Base-by-base conservation (phyloP, 2,888 invertebrate genomes). In the Sinhomidia bicolor region DNA sequence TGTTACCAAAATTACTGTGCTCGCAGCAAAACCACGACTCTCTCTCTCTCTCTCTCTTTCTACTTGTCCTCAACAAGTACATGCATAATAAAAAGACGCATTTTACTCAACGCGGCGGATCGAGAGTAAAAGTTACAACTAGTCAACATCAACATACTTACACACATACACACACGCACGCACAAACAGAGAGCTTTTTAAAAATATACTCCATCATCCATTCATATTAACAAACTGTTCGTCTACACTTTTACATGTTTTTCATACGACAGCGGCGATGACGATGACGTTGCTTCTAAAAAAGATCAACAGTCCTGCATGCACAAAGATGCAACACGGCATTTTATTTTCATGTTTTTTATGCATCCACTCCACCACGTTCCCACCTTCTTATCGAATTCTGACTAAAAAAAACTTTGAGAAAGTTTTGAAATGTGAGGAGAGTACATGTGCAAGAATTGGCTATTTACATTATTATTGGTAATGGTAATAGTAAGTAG, bases 61-160 rank as follows among this genome's bases (percentile, higher is more conserved):
- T 14, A 29, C n/a, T 4, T 57, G 20, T 57, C 2, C 7, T 29
- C 32, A 62, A n/a, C 32, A 3, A 4, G 6, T n/a, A 32, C 7
- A 26, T 23, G 26, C 20, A 54, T n/a, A 54, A 54, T 23, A 29
- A 14, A 32, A 29, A 29, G 14, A 29, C 62, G n/a, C 62, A 32
- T 62, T n/a, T 62, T 20, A 41, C 20, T 54, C n/a, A 32, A n/a
- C 36, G 71, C 71, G 36, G 57, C 54, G 20, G 17, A 23, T 6
- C 5, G 51, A 74, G 47, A 74, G 74, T 74, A 74, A 74, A 74
- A 74, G 74, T 74, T 47, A 44, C 74, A 74, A 51, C 51, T 74
- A 23, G 26, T 68, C 68, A 74, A 47, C 47, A 74, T 29, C 71
- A 36, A 23, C 65, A 65, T 10, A 32, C n/a, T 0, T 3, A 71